Evolutionary conservation across 2,888 invertebrate species (phyloP).

Genomic region (Pharmacophagus antenor): DNA sequence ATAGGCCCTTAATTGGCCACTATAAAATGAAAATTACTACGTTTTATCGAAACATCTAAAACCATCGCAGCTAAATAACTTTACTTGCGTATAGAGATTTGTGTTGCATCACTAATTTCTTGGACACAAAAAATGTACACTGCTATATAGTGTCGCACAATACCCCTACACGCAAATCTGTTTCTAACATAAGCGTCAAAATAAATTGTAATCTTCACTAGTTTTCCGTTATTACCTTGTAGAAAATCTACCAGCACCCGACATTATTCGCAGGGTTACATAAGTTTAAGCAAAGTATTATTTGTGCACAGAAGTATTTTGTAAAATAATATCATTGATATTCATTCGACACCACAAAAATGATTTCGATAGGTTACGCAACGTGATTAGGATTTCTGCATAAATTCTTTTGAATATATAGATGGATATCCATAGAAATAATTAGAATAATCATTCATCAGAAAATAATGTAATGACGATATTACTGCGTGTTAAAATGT

Average conservation of each 20-base stretch:
- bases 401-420: neutral
- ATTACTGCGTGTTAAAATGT: neutral
- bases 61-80: conserved; percentile 6
- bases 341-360: neutral
- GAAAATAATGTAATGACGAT: too few relatives aligned
- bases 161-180: conserved; percentile 12
- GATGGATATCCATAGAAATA: neutral
- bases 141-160: neutral
- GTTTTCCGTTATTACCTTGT: neutral
- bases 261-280: neutral
- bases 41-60: neutral
- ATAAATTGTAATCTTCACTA: conserved; percentile 10
- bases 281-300: conserved; percentile 11
- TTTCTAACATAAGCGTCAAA: conserved; percentile 13
- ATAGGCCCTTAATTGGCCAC: neutral
- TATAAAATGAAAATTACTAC: conserved; percentile 7
- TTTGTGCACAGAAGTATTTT: conserved; percentile 11
- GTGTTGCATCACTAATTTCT: conserved; percentile 3
- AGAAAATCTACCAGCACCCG: conserved; percentile 10
- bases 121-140: neutral
- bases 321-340: neutral
- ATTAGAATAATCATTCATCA: too few relatives aligned
- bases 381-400: neutral
- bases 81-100: too few relatives aligned
- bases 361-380: neutral